Conservation (phyloP, 2,113 vertebrate species). For the Propithecus coquereli region DNA sequence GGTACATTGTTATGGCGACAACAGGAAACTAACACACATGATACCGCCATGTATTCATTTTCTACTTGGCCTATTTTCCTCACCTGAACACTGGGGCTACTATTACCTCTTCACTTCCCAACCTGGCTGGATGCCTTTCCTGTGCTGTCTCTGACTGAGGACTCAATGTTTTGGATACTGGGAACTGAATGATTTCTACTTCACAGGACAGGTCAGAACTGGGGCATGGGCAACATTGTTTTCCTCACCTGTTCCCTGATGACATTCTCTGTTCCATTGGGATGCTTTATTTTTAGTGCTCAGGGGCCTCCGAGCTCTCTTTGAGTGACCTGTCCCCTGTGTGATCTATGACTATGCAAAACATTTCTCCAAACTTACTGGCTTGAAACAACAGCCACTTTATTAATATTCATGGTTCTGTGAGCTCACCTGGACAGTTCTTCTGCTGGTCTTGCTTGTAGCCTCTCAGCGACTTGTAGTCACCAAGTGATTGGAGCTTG, state of each 20-base stretch:
- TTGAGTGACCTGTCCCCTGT: background rate
- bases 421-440: background rate
- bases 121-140: background rate
- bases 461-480: background rate
- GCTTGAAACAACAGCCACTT: background rate
- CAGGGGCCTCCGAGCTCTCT: background rate
- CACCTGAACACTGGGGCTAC: background rate
- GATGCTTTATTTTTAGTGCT: background rate
- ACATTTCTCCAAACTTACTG: background rate
- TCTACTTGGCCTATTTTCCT: background rate
- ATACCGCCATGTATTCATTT: background rate
- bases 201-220: background rate
- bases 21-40: background rate
- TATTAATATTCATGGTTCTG: background rate
- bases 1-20: background rate
- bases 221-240: background rate
- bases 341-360: background rate
- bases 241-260: background rate
- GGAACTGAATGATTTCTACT: background rate
- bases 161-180: background rate
- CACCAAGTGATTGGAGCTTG: accelerated
- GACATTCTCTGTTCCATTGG: background rate
- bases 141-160: background rate
- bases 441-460: background rate
- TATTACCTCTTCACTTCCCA: background rate